Base-by-base conservation (phyloP, 2,113 vertebrate genomes). In the Gadus macrocephalus region DNA sequence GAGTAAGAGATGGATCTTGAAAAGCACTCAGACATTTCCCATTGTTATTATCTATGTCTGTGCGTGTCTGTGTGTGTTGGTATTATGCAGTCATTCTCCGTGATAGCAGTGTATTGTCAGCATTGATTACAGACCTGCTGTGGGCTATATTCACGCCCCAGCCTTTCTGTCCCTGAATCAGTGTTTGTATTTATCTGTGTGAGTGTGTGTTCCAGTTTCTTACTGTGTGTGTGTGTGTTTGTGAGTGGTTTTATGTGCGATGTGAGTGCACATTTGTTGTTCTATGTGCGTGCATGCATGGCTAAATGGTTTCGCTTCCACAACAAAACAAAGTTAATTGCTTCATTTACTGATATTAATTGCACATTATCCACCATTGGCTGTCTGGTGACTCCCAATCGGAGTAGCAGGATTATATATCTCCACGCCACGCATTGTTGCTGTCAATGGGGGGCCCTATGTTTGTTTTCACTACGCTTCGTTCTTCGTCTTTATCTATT, bases 311-410 rank as follows among this genome's bases (percentile, higher is more conserved):
- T 86, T 86, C 74, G 70, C 77, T 80, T 79, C 74, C 77, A 71
- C 71, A 83, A 81, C 86, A 86, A 85, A 88, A 80, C 79, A 82
- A 85, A 83, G 83, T 83, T 86, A 87, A 88, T 87, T 83, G 83
- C 81, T 82, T 86, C 82, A 88, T 82, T 86, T 83, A 82, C 76
- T 69, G 78, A 86, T 86, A 87, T 81, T 80, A 85, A 86, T 88
- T 85, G 81, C 82, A 80, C 84, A 85, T 86, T 83, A 82, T 60
- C 70, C 61, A 1, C 55, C 78, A 77, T 77, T 72, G 75, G 75
- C 79, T 84, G 78, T 85, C 68, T 81, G 73, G 6, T 72, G 82
- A 75, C 73, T 84, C 67, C 80, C 79, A 71, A 74, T 86, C 78
- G 76, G 73, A 49, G 42, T 77, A 71, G 67, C 68, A 16, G 73